phyloP scores from a whole-genome alignment of 2,797 vertebrate genomes.

The Anguilla megastoma region DNA sequence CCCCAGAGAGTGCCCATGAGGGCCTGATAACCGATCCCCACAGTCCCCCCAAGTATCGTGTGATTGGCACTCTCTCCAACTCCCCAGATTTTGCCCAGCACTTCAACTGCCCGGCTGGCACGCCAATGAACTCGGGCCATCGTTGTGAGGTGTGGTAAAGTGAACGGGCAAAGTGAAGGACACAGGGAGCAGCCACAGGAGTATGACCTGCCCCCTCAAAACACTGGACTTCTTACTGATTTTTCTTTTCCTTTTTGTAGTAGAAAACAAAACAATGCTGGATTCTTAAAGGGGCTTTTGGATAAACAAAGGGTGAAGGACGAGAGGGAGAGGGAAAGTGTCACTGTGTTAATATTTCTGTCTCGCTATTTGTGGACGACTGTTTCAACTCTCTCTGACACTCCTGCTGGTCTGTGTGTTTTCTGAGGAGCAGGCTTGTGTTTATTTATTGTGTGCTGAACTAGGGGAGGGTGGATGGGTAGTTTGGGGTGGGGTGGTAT shows the following conservation, averaged over 20 bases:
- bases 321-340: conserved; percentile 26
- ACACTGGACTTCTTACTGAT: conserved; percentile 46
- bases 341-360: conserved; percentile 30
- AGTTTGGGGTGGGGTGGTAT: background rate
- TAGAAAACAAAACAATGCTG: conserved; percentile 33
- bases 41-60: conserved; percentile 90
- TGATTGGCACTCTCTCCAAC: conserved; percentile 94
- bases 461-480: conserved; percentile 19
- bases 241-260: conserved; percentile 37
- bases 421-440: conserved; percentile 28
- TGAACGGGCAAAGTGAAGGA: background rate
- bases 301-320: background rate
- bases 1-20: conserved; percentile 94
- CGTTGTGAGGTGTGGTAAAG: conserved; percentile 95
- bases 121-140: conserved; percentile 90
- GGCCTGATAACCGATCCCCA: conserved; percentile 95
- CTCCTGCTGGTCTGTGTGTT: conserved; percentile 24
- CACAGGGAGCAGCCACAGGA: background rate
- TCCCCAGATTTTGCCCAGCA: conserved; percentile 90
- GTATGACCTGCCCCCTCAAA: conserved; percentile 27
- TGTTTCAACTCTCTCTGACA: background rate
- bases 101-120: conserved; percentile 83
- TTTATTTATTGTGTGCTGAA: conserved; percentile 55
- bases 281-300: conserved; percentile 20
- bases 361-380: conserved; percentile 23